Evolutionary conservation across 2,113 vertebrate genomes (phyloP), one percentile per base, ranked within the genome.

Genomic region (Gila orcuttii): DNA sequence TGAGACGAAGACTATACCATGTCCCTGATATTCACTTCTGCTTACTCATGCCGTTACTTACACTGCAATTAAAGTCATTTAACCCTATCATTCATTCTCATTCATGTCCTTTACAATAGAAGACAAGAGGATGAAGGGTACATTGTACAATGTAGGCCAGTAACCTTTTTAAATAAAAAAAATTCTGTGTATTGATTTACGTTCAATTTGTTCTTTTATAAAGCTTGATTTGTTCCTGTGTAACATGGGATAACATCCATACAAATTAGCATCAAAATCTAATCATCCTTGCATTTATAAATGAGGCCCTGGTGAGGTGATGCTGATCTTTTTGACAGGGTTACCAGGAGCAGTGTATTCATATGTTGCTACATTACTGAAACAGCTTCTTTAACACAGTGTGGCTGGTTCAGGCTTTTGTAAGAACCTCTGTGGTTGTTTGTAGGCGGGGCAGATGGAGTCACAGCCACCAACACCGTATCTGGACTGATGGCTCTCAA

Each of bases 381-480:
- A 80, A 21, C 3, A 47, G 8, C 25, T 23, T n/a, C 50, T 39
- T 73, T 33, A 69, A 55, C 8, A 73, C 50, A 59, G 8, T 73
- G 21, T 39, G 31, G 5, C 10, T 71, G 62, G 2, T 82, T 68
- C 25, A 52, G 33, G 15, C 21, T 80, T 80, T 11, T 62, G 23
- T 75, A 50, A 21, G 4, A 52, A 13, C 19, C 28, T 82, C 64
- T 55, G 62, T 79, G 33, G 52, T 15, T 79, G 52, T 73, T 90
- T 60, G 4, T 82, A 99, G 97, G 97, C 69, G 96, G 96, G 0
- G 97, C 97, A 86, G 95, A 98, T 92, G 97, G 97, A 23, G 96
- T 99, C 78, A 99, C 97, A 64, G 97, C 97, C 90, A 98, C 96
- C 87, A 98, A 98, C 93, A 98, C 97, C 0, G 96, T 99, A 87